Percentiles rank a stretch among this genome's conserved stretches.
Conservation (phyloP, 2,888 invertebrate species). For the Pteria penguin region DNA sequence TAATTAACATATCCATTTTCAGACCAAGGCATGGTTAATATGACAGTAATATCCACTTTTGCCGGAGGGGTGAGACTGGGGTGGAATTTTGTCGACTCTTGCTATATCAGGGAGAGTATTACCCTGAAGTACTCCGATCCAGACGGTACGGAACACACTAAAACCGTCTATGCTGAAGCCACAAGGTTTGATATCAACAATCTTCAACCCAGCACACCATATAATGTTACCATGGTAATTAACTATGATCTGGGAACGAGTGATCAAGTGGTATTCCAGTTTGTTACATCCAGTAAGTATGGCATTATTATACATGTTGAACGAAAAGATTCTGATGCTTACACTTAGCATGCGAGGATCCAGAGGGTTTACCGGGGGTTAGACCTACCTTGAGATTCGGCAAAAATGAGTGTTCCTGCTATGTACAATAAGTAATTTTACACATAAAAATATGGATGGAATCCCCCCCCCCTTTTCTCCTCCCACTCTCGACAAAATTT, state of each 20-base stretch:
- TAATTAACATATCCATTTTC: too few relatives aligned
- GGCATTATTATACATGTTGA: too few relatives aligned
- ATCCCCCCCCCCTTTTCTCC: too few relatives aligned
- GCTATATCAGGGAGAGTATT: slow-evolving; percentile 11
- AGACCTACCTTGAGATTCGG: too few relatives aligned
- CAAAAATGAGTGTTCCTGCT: too few relatives aligned
- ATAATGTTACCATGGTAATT: slow-evolving; percentile 3
- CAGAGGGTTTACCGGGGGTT: too few relatives aligned
- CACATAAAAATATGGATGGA: too few relatives aligned
- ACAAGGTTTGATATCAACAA: neutral
- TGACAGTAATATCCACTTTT: neutral
- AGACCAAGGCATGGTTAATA: slow-evolving; percentile 2
- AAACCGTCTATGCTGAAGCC: neutral
- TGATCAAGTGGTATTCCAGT: neutral
- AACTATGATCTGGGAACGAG: slow-evolving; percentile 11
- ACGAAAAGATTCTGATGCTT: too few relatives aligned
- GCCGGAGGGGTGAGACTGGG: neutral
- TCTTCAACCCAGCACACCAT: neutral
- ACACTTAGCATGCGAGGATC: too few relatives aligned
- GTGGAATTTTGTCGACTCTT: slow-evolving; percentile 9
- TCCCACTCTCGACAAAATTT: too few relatives aligned
- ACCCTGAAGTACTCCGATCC: slow-evolving; percentile 3
- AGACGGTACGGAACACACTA: neutral
- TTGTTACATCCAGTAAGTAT: neutral
- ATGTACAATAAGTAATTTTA: too few relatives aligned